phyloP scores from a whole-genome alignment of 2,888 invertebrate species.

The Dendrolimus pini region DNA sequence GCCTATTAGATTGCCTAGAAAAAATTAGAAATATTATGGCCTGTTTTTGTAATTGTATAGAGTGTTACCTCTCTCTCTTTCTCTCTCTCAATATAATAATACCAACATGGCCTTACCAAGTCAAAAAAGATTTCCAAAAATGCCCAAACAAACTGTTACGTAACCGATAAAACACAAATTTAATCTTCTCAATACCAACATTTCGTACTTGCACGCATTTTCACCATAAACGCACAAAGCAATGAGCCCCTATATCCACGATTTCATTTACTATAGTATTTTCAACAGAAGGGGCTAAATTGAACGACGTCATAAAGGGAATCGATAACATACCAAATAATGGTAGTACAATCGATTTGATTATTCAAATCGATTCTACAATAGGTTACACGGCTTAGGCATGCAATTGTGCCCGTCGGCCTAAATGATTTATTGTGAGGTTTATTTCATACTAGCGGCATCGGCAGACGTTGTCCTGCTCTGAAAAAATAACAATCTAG shows the following conservation, averaged over 20 bases:
- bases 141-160: too few species aligned
- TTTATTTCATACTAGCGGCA: neutral
- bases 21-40: too few species aligned
- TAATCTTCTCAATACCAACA: neutral
- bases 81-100: too few species aligned
- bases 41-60: too few species aligned
- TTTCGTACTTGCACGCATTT: neutral
- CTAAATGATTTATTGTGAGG: neutral
- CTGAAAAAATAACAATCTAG: too few species aligned
- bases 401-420: neutral
- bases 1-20: too few species aligned
- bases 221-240: neutral
- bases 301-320: neutral
- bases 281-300: neutral
- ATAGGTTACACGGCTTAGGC: constrained; percentile 4
- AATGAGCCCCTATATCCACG: neutral
- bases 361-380: constrained; percentile 3
- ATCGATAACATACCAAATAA: constrained; percentile 2
- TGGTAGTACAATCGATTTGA: constrained; percentile 1
- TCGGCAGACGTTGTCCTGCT: too few species aligned
- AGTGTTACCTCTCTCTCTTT: too few species aligned
- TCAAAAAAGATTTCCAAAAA: too few species aligned
- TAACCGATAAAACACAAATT: neutral
- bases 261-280: neutral
- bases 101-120: too few species aligned